Conservation (phyloP, 2,113 vertebrate species). For the Galbula dea region DNA sequence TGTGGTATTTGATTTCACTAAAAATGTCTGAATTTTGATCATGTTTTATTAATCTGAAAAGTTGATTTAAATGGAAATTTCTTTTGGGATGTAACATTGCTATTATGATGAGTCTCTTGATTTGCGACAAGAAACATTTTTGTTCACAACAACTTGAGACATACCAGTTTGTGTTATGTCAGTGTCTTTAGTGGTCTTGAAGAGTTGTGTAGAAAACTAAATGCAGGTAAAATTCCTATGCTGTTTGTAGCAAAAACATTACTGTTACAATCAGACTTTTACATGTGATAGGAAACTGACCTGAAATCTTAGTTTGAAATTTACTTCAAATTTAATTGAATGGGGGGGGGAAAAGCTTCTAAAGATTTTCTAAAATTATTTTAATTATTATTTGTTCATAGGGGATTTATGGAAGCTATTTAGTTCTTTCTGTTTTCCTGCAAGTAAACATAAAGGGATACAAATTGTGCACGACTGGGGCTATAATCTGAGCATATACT, state of each 20-base stretch:
- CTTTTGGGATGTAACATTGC: background rate
- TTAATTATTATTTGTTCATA: background rate
- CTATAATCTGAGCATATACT: background rate
- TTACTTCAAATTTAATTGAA: background rate
- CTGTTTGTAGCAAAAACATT: background rate
- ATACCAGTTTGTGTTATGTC: background rate
- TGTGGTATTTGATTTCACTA: constrained; percentile 22
- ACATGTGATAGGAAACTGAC: background rate
- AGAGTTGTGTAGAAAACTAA: background rate
- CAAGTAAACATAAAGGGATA: background rate
- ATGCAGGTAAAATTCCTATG: background rate
- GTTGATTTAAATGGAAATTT: constrained; percentile 9
- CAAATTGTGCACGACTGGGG: background rate
- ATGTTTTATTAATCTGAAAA: constrained; percentile 27
- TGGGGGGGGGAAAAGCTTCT: background rate
- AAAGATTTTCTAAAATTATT: background rate
- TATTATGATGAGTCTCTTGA: background rate
- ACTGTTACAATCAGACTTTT: background rate
- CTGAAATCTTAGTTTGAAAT: background rate
- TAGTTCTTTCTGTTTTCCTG: background rate
- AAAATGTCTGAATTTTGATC: background rate
- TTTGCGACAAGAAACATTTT: background rate
- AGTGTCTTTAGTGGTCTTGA: background rate
- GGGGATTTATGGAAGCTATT: background rate
- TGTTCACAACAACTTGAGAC: background rate